These are phyloP conservation scores for Syngnathus typhle DNA, from an alignment of 2,113 vertebrate genomes.

Conservation along the genomic window DNA sequence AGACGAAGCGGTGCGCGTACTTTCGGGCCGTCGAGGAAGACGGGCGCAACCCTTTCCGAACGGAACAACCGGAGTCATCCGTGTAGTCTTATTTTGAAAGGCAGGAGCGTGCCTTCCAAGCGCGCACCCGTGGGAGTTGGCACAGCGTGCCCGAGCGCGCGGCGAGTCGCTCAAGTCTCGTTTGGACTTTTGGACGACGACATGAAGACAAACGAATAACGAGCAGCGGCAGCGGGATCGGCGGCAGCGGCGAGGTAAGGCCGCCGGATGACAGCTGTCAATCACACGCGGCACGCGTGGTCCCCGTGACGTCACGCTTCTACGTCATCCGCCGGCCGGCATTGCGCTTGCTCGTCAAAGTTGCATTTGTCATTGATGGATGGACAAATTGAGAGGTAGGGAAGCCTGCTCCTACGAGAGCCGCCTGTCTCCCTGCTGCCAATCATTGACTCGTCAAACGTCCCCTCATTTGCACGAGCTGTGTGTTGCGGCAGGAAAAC, in stretches of 20 bases:
- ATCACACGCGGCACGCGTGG: neutral
- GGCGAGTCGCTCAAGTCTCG: neutral
- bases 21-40: neutral
- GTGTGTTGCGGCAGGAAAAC: no score
- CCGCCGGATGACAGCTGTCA: neutral
- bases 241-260: neutral
- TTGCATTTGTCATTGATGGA: neutral
- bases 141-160: neutral
- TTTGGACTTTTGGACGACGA: neutral
- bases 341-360: neutral
- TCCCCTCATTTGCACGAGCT: no score
- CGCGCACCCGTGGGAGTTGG: neutral
- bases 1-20: neutral
- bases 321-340: neutral
- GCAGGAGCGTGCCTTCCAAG: neutral
- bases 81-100: neutral
- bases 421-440: no score
- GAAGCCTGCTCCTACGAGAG: no score
- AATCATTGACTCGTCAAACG: no score
- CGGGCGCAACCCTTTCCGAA: neutral
- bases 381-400: no score
- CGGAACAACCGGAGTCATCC: no score
- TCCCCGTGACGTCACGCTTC: neutral
- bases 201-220: conserved; percentile 2
- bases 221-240: neutral